phyloP scores from a whole-genome alignment of 2,113 vertebrate species.

The Brachyistius frenatus region DNA sequence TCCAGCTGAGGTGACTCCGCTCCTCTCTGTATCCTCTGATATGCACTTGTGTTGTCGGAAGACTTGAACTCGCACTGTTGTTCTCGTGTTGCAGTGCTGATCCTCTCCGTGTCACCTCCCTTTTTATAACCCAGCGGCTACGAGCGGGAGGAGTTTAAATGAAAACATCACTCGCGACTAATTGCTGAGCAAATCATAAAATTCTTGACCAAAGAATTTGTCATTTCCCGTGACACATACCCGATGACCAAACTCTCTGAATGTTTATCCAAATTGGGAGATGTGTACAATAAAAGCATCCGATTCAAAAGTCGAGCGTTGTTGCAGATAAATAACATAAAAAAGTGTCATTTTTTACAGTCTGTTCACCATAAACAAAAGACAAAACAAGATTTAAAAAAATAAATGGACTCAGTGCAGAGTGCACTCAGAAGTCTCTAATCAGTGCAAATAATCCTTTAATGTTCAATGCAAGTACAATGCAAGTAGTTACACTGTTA shows the following conservation, averaged over 20 bases:
- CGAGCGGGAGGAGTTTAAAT: constrained; percentile 57
- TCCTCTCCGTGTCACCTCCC: not conserved
- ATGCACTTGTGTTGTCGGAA: constrained; percentile 2
- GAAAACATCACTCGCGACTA: constrained; percentile 7
- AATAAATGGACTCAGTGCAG: no score
- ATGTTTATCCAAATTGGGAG: constrained; percentile 51
- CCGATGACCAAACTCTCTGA: not conserved
- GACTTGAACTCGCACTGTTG: constrained; percentile 1
- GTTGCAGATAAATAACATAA: not conserved
- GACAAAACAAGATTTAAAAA: not conserved
- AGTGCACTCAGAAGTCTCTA: no score
- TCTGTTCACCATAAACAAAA: not conserved
- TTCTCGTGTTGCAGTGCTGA: constrained; percentile 22
- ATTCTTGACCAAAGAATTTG: constrained; percentile 15
- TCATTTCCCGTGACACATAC: constrained; percentile 64
- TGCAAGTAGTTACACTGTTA: no score
- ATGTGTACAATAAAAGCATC: not conserved
- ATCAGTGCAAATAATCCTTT: not conserved
- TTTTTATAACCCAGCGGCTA: constrained; percentile 36
- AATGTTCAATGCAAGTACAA: no score
- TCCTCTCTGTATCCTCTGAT: constrained; percentile 1
- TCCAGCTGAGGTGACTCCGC: not conserved
- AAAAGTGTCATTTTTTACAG: not conserved
- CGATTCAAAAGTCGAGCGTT: not conserved
- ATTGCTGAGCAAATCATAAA: not conserved